phyloP scores from a whole-genome alignment of 92 coral and sea anemone species.

The Siderastrea radians region DNA sequence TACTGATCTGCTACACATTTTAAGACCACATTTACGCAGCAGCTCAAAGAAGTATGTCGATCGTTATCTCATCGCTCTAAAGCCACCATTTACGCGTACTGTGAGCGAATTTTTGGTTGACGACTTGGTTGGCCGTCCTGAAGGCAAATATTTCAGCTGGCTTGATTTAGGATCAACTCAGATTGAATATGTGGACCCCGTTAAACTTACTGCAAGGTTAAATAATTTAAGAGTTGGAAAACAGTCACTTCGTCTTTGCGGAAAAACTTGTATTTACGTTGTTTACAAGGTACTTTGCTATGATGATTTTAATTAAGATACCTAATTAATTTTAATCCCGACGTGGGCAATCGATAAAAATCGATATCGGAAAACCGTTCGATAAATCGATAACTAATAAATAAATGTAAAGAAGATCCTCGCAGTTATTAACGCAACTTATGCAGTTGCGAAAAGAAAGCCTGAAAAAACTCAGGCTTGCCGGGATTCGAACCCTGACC shows the following conservation, averaged over 20 bases:
- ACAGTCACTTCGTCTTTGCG: slow-evolving; percentile 36
- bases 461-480: too few species aligned
- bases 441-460: too few species aligned
- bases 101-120: slow-evolving; percentile 66
- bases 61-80: slow-evolving; percentile 60
- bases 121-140: slow-evolving; percentile 58
- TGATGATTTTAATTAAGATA: neutral
- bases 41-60: slow-evolving; percentile 74
- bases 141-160: slow-evolving; percentile 90
- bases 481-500: too few species aligned
- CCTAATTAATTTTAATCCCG: neutral
- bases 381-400: too few species aligned
- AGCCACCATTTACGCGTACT: slow-evolving; percentile 71
- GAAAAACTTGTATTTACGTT: slow-evolving; percentile 72
- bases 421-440: too few species aligned
- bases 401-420: too few species aligned
- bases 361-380: too few species aligned
- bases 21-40: slow-evolving; percentile 84
- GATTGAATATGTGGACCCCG: slow-evolving; percentile 72
- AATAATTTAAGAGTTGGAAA: slow-evolving; percentile 51
- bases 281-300: slow-evolving; percentile 65
- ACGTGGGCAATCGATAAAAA: too few species aligned
- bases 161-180: slow-evolving; percentile 81
- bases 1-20: slow-evolving; percentile 46
- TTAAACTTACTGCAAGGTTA: slow-evolving; percentile 72